Conservation (phyloP, 2,113 vertebrate species). For the Crotalus tigris region DNA sequence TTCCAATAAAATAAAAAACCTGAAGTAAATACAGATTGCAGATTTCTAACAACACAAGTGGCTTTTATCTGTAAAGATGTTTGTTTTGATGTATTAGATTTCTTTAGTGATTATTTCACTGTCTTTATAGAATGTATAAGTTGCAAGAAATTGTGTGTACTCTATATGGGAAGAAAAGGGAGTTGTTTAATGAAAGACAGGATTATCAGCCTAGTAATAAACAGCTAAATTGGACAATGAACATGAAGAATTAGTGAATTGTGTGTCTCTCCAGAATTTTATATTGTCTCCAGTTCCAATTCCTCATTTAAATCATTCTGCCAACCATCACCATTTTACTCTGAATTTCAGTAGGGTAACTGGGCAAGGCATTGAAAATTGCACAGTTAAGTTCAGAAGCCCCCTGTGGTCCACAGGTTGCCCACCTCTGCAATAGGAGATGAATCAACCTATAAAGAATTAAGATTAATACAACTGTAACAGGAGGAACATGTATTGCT, state of each 20-base stretch:
- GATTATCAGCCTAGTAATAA: neutral
- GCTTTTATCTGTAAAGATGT: neutral
- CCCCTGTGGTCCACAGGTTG: neutral
- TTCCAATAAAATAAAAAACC: neutral
- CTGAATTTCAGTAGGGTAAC: neutral
- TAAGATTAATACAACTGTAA: neutral
- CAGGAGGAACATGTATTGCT: neutral
- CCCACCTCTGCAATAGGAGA: neutral
- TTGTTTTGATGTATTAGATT: neutral
- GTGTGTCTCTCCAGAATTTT: neutral
- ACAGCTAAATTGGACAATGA: neutral
- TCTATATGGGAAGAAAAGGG: neutral
- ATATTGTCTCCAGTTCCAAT: neutral
- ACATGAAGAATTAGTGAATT: neutral
- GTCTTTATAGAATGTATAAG: neutral
- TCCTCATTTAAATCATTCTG: neutral
- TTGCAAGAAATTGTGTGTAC: neutral
- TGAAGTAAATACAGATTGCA: neutral
- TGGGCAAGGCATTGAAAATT: neutral
- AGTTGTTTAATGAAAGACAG: neutral
- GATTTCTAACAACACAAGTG: neutral
- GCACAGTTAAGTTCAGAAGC: neutral
- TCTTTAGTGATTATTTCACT: neutral
- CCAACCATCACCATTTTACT: neutral
- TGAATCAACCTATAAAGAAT: neutral